These are phyloP conservation scores for Phalacrocorax brasilianus DNA, from an alignment of 2,113 vertebrate genomes.

Conservation along the genomic window DNA sequence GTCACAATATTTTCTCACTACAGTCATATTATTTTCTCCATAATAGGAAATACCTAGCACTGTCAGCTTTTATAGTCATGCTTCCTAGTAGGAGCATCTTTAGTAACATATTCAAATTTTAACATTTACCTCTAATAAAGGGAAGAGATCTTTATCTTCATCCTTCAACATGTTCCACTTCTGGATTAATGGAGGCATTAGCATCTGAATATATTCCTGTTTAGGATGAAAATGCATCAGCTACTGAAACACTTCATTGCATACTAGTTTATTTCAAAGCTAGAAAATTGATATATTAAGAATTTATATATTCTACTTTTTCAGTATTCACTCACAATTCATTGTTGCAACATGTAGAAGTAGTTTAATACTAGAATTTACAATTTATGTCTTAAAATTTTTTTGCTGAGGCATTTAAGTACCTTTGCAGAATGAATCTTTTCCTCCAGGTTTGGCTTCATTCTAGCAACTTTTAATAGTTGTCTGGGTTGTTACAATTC, in stretches of 20 bases:
- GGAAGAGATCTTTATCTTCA: constrained; percentile 97
- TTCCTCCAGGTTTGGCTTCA: not conserved
- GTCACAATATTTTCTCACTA: not conserved
- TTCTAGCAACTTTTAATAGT: not conserved
- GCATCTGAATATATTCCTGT: constrained; percentile 96
- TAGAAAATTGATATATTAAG: not conserved
- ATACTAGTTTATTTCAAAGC: not conserved
- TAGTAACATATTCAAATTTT: not conserved
- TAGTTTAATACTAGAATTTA: not conserved
- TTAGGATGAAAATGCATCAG: constrained; percentile 28
- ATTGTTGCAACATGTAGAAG: not conserved
- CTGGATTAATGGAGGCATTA: constrained; percentile 96
- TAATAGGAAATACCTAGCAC: not conserved
- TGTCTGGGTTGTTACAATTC: not conserved
- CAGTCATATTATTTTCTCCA: not conserved
- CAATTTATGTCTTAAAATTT: not conserved
- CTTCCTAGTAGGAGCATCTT: not conserved
- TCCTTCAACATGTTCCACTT: constrained; percentile 98
- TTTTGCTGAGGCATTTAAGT: not conserved
- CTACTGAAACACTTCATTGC: not conserved
- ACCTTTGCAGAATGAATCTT: not conserved
- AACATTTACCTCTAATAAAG: constrained; percentile 87
- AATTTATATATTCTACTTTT: not conserved
- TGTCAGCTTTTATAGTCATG: not conserved
- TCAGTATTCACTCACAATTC: not conserved